These are phyloP conservation scores for Sorex maritimensis DNA, from an alignment of 2,797 vertebrate species.

Conservation along the genomic window DNA sequence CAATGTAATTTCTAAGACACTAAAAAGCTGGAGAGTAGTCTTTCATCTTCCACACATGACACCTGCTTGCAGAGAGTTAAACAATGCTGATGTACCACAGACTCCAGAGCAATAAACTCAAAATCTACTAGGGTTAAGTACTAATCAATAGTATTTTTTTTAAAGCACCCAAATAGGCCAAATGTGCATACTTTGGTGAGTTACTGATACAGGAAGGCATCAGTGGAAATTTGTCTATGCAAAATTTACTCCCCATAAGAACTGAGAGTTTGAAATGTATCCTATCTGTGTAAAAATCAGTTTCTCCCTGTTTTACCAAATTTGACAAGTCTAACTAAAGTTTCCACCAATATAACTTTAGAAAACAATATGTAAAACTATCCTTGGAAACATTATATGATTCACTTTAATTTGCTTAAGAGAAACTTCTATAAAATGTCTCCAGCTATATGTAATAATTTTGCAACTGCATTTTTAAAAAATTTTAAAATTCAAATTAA, in stretches of 20 bases:
- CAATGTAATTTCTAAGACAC: background rate
- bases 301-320: constrained; percentile 1
- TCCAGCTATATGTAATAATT: constrained; percentile 30
- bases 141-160: background rate
- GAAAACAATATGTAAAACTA: constrained; percentile 54
- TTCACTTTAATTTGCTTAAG: constrained; percentile 64
- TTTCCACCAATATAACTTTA: constrained; percentile 42
- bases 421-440: constrained; percentile 17
- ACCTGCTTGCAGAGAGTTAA: background rate
- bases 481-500: constrained; percentile 64
- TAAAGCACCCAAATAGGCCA: constrained; percentile 47
- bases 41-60: background rate
- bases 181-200: background rate
- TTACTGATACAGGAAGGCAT: background rate
- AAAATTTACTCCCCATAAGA: background rate
- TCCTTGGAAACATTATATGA: constrained; percentile 19
- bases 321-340: background rate
- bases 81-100: background rate
- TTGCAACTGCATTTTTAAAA: constrained; percentile 56
- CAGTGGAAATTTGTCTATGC: background rate
- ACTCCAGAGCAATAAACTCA: background rate
- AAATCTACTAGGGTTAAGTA: background rate
- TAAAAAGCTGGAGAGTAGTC: background rate
- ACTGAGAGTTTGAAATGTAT: background rate
- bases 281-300: background rate